Evolutionary conservation across 1,140 invertebrate genomes (phyloP), one percentile per base, ranked within the genome.

Genomic region (Trichonephila inaurata): DNA sequence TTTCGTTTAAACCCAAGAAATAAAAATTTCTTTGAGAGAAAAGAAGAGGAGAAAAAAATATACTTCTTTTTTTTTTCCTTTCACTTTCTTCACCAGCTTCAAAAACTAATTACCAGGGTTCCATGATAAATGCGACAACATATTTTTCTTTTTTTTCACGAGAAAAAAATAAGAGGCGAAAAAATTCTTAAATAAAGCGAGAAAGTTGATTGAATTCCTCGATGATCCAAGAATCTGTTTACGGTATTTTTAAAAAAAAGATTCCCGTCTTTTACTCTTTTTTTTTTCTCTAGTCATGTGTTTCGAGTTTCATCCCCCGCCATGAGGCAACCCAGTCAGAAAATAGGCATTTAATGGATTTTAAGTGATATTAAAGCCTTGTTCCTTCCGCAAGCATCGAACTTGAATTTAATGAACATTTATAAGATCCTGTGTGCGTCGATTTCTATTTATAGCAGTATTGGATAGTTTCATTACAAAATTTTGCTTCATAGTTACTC

Each of bases 131-230:
- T 77, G 69, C 69, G 69, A 77, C 69, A 33, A 33, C 28, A n/a
- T n/a, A 0, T 69, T 69, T 69, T 51, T 77, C 40, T 33, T 1
- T 28, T 14, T 24, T 16, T 18, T 33, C 5, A 1, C 18, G 19
- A 16, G 33, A n/a, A 28, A 28, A 14, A 24, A 77, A 77, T 33
- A 12, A 21, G 18, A 62, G 12, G n/a, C n/a, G 66, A 72, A 77
- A 77, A 77, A 40, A 77, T 77, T 33, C 28, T 16, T 62, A 77
- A 33, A 77, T 77, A 77, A 77, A 77, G 24, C 51, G 51, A 72
- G 24, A 77, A 24, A 40, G 69, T 77, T 77, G 69, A 77, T 77
- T 77, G 69, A 77, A 77, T 77, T 77, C 69, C 69, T 77, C 24
- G 69, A 16, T 14, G 1, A 10, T 2, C 16, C 69, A 24, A 77